Base-by-base conservation (phyloP, 2,888 invertebrate species). In the Antitype chi region DNA sequence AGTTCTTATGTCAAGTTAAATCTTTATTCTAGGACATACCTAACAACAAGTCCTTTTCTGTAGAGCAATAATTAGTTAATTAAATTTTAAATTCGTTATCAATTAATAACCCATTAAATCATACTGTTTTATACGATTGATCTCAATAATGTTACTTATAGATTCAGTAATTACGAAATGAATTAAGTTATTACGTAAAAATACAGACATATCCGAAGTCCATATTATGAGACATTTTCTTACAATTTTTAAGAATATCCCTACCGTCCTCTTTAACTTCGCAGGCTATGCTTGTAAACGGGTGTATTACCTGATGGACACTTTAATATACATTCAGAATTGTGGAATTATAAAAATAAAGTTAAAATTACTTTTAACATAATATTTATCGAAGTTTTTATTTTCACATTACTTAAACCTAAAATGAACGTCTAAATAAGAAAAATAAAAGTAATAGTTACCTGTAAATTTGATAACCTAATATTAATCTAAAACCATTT, bases 381-480 rank as follows among this genome's bases (percentile, higher is more conserved):
- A 32, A 13, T 32, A 13, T 20, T 32, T 11, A 32, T 6, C 23
- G 11, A 60, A 23, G 1, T 60, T 32, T 32, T 32, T 20, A 5
- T 32, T 32, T 60, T 9, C 0, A 28, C 11, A 47, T 47, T 60
- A 8, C 4, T 59, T 28, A 1, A 20, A 32, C 20, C 28, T 32
- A 20, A 2, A 28, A 60, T 60, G 3, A 25, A 43, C 2, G 17
- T 38, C 17, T 69, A 28, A 43, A 32, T 43, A 28, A 47, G 15
- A 17, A 70, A 13, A 49, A 74, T n/a, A 20, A 15, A 52, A 49
- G 0, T 9, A 53, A 52, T 32, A 74, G 0, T 64, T 64, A 80
- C 81, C 79, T 81, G 57, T 64, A 7, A 69, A 7, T 57, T 57
- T 28, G 20, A 20, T 23, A 68, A 57, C 75, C 69, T 43, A 23